A percentile compares a stretch with the other conserved stretches of the same genome.
Conservation (phyloP, 1,140 invertebrate genomes). For the Hesperophylax magnus region DNA sequence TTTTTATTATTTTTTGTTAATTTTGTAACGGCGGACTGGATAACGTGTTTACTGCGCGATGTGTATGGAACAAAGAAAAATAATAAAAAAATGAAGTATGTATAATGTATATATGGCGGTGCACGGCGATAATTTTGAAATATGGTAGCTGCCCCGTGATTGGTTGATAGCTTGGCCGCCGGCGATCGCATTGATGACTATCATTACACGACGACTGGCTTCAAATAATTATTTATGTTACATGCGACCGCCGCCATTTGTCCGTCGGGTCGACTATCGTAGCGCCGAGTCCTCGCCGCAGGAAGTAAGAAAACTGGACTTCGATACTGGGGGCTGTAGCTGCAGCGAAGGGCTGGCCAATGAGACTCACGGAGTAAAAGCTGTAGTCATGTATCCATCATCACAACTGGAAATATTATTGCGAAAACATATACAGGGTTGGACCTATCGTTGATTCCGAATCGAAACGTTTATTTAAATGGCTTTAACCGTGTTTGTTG, state of each 20-base stretch:
- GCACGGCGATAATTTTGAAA: slow-evolving; percentile 57
- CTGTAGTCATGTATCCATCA: no score
- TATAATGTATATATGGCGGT: slow-evolving; percentile 15
- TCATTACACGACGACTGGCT: slow-evolving; percentile 56
- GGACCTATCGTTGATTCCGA: no score
- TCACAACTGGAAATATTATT: no score
- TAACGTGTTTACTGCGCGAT: slow-evolving; percentile 55
- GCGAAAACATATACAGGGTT: no score
- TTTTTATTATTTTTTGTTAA: slow-evolving; percentile 51
- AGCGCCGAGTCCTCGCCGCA: not conserved
- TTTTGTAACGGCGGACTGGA: slow-evolving; percentile 34
- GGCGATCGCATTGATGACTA: slow-evolving; percentile 57
- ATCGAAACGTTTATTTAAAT: no score
- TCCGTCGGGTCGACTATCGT: slow-evolving; percentile 24
- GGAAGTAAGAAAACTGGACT: not conserved
- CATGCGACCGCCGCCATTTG: slow-evolving; percentile 39
- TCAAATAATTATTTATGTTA: slow-evolving; percentile 56
- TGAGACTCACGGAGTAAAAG: not conserved
- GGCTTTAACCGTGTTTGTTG: no score
- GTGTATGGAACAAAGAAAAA: slow-evolving; percentile 56
- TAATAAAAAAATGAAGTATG: slow-evolving; percentile 47
- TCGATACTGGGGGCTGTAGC: not conserved
- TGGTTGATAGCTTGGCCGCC: slow-evolving; percentile 57
- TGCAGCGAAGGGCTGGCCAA: not conserved
- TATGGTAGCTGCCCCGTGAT: slow-evolving; percentile 56